Base-by-base conservation (phyloP, 2,113 vertebrate genomes). In the Mesitornis unicolor region DNA sequence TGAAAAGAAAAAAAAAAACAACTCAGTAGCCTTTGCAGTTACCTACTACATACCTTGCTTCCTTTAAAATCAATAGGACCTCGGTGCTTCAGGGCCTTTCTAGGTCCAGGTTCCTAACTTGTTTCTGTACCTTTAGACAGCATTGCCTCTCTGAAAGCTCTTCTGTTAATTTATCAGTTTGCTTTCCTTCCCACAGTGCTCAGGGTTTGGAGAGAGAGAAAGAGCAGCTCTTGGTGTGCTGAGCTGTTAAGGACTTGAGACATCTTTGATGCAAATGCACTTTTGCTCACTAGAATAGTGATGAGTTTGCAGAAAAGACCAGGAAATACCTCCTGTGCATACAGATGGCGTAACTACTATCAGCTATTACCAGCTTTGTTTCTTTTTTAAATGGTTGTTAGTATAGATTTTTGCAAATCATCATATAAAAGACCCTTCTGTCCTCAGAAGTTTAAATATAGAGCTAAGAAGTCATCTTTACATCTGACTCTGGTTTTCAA, bases 231-330 rank as follows among this genome's bases (percentile, higher is more conserved):
- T 68, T 84, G 70, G 53, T 87, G 57, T 75, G 56, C 78, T 68
- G 78, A 77, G 43, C 81, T 87, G 0, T 38, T 35, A 69, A 53
- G 42, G 61, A 36, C 51, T 67, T 64, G 21, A 91, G 78, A 68
- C 48, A 64, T 81, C 67, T 87, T 75, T 35, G 21, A 95, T 90
- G 83, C 92, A 88, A 94, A 89, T 86, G 25, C 71, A 69, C 71
- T 97, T 90, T 48, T 84, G 75, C 96, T 90, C 76, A 51, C 64
- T 47, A 24, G 94, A 95, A 97, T 95, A 93, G 47, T 38, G 91
- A 95, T 96, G 92, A 96, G 93, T 63, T 91, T 80, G 68, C 73
- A 26, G 16, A 89, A 96, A 94, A 91, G 95, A 88, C 76, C 90
- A 96, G 96, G 93, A 96, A 93, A 81, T 88, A 35, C 71, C 42